These are phyloP conservation scores for Drosophila virilis DNA, from an alignment of 1,140 invertebrate genomes.

Conservation along the genomic window DNA sequence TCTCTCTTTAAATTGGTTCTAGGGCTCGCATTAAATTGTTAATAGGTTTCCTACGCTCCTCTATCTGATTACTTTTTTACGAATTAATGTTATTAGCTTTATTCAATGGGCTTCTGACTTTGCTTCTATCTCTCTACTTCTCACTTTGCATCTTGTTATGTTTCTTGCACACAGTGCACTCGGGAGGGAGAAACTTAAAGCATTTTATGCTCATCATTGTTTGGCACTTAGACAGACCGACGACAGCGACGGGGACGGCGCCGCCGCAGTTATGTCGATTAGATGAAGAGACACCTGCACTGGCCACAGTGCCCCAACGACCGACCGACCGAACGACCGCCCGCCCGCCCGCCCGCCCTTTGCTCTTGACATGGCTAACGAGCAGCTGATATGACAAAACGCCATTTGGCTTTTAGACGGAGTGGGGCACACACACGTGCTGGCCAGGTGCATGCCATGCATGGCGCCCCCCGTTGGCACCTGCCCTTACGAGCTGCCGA, in stretches of 20 bases:
- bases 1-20: too few species aligned
- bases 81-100: too few species aligned
- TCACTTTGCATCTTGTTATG: too few species aligned
- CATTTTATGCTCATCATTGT: constrained; percentile 70
- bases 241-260: constrained; percentile 35
- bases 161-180: constrained; percentile 7
- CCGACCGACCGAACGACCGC: not conserved
- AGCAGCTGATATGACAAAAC: constrained; percentile 76
- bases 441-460: constrained; percentile 24
- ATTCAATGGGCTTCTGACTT: too few species aligned
- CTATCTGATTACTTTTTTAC: too few species aligned
- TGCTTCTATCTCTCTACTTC: too few species aligned
- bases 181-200: constrained; percentile 22
- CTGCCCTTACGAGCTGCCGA: constrained; percentile 49
- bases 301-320: constrained; percentile 22
- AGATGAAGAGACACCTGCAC: constrained; percentile 56
- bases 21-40: too few species aligned
- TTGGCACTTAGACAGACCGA: constrained; percentile 72
- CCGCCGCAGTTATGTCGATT: constrained; percentile 66
- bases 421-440: constrained; percentile 29
- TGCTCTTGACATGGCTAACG: constrained; percentile 59
- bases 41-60: too few species aligned
- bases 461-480: not conserved
- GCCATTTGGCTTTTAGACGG: constrained; percentile 75
- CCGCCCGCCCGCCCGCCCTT: not conserved